phyloP scores from a whole-genome alignment of 1,140 invertebrate genomes.

The Heliothis virescens region DNA sequence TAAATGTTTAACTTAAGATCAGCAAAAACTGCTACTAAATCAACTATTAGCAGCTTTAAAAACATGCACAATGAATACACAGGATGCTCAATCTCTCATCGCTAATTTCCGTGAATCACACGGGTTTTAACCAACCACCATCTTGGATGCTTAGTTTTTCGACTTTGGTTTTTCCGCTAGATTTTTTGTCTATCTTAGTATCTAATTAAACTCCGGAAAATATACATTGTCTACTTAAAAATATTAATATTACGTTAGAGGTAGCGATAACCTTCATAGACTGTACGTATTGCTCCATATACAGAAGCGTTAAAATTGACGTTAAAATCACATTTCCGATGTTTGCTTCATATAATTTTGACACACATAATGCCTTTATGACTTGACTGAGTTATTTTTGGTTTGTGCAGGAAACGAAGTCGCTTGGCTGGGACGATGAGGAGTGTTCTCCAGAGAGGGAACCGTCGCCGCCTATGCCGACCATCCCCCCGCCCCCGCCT shows the following conservation, averaged over 20 bases:
- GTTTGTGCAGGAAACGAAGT: conserved; percentile 67
- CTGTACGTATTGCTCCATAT: conserved; percentile 20
- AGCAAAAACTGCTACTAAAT: conserved; percentile 12
- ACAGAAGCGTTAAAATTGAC: conserved; percentile 30
- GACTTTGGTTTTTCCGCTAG: not conserved
- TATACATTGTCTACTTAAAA: not conserved
- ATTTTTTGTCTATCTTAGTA: not conserved
- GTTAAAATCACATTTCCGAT: conserved; percentile 11
- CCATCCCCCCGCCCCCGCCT: conserved; percentile 90
- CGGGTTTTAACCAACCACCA: conserved; percentile 3
- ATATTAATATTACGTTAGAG: not conserved
- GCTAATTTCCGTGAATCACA: not conserved
- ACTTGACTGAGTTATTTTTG: conserved; percentile 1
- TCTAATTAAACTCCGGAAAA: not conserved
- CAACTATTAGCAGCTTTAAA: conserved; percentile 18
- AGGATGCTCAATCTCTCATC: not conserved
- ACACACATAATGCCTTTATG: not conserved
- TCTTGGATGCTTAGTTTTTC: not conserved
- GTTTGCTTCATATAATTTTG: not conserved
- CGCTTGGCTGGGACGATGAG: conserved; percentile 69
- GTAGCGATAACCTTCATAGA: conserved; percentile 18
- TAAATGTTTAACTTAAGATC: conserved; percentile 24
- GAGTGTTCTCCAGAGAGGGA: conserved; percentile 70
- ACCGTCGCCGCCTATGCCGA: conserved; percentile 91
- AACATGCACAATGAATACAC: not conserved